A percentile compares a stretch with the other conserved stretches of the same genome.
Evolutionary conservation across 2,113 vertebrate genomes (phyloP).

Genomic region (Tringa solitaria): DNA sequence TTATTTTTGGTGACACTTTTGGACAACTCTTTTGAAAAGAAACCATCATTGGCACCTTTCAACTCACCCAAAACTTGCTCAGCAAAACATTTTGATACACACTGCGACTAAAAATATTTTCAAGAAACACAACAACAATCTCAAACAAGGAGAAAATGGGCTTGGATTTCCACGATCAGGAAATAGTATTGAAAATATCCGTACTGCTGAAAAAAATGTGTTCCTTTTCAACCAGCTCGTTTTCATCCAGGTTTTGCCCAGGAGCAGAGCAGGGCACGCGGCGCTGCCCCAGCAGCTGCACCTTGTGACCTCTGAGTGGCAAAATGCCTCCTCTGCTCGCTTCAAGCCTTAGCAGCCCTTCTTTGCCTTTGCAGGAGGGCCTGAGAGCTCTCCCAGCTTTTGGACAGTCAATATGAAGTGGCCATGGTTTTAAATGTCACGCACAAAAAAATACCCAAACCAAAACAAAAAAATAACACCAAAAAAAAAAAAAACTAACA

Average conservation of each 20-base stretch:
- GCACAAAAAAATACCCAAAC: too few species aligned
- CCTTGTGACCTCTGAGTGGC: accelerated
- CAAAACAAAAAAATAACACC: too few species aligned
- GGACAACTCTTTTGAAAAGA: slow-evolving; percentile 27
- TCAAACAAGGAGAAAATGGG: not conserved
- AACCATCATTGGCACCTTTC: slow-evolving; percentile 34
- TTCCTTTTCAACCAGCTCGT: not conserved
- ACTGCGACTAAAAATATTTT: slow-evolving; percentile 10
- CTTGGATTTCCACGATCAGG: not conserved
- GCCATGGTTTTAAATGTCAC: not conserved
- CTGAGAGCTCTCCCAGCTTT: not conserved
- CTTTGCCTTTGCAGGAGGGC: not conserved
- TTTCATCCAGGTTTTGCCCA: not conserved
- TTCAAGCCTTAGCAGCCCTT: not conserved
- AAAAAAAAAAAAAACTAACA: not conserved
- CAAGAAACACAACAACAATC: not conserved
- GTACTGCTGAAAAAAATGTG: not conserved
- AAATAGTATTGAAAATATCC: not conserved
- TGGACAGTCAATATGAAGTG: not conserved
- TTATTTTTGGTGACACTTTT: slow-evolving; percentile 58
- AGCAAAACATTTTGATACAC: slow-evolving; percentile 7
- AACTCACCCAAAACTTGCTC: slow-evolving; percentile 8
- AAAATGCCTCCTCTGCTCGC: not conserved
- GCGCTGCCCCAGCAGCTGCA: not conserved
- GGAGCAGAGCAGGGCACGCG: not conserved